Percentiles rank a stretch among this genome's conserved stretches.
Conservation (phyloP, 2,888 invertebrate species). For the Cerastis leucographa region DNA sequence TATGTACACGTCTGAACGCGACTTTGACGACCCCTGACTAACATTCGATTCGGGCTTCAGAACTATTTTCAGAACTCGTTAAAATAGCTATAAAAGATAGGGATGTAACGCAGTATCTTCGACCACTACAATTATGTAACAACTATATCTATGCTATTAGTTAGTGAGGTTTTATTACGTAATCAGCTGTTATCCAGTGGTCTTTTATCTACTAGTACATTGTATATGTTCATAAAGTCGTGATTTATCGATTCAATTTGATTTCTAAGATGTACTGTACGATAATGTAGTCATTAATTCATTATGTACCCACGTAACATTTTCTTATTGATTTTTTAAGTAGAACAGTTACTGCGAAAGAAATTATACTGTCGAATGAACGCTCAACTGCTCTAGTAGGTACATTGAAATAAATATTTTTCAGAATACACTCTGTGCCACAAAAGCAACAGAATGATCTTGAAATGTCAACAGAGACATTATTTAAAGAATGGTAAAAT, state of each 20-base stretch:
- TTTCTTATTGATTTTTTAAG: constrained; percentile 27
- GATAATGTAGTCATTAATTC: constrained; percentile 9
- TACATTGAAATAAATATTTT: constrained; percentile 21
- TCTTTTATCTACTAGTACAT: constrained; percentile 31
- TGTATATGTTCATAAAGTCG: constrained; percentile 40
- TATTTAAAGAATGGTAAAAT: constrained; percentile 59
- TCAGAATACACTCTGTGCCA: constrained; percentile 19
- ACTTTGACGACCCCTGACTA: constrained; percentile 15
- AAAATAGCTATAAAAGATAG: constrained; percentile 1
- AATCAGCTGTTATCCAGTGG: constrained; percentile 35
- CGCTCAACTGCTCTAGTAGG: constrained; percentile 1
- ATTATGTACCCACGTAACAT: neutral
- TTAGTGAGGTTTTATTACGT: constrained; percentile 30
- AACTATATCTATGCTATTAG: constrained; percentile 33
- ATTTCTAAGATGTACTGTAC: constrained; percentile 12
- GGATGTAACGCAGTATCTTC: constrained; percentile 13
- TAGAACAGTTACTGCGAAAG: neutral
- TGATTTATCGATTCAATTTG: constrained; percentile 53
- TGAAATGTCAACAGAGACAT: constrained; percentile 62
- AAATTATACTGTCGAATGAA: constrained; percentile 11
- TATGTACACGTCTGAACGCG: neutral
- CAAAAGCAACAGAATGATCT: constrained; percentile 53
- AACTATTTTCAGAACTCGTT: constrained; percentile 28
- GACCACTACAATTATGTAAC: constrained; percentile 19
- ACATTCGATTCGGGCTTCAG: constrained; percentile 5